Conservation (phyloP, 2,113 vertebrate species). For the Myocastor coypus region DNA sequence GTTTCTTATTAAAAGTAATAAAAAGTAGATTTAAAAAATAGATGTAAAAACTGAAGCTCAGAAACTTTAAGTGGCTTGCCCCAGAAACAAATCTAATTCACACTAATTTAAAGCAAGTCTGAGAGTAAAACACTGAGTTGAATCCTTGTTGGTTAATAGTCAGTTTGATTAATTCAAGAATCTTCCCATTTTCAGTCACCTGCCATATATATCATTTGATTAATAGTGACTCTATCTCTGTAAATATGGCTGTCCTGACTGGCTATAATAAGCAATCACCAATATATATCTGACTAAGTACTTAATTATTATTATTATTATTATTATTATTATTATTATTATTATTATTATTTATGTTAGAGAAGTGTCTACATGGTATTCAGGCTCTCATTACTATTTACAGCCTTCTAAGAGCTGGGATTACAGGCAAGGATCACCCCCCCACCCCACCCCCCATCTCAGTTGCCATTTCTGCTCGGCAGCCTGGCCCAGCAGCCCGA, state of each 20-base stretch:
- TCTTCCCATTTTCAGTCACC: neutral
- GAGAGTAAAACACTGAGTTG: neutral
- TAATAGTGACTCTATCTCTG: neutral
- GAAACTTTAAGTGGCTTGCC: constrained; percentile 36
- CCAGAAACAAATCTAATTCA: neutral
- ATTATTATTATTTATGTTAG: too few species aligned
- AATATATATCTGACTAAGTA: neutral
- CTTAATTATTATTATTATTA: too few species aligned
- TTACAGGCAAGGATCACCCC: too few species aligned
- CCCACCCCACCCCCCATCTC: too few species aligned
- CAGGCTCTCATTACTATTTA: too few species aligned
- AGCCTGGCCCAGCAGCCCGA: too few species aligned
- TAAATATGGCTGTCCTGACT: neutral
- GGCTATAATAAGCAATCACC: neutral
- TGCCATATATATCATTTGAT: neutral
- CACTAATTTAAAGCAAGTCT: constrained; percentile 36
- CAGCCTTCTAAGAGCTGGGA: too few species aligned
- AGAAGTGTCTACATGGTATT: too few species aligned
- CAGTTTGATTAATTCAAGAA: constrained; percentile 26
- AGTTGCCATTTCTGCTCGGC: too few species aligned
- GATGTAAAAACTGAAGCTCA: constrained; percentile 56
- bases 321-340: too few species aligned
- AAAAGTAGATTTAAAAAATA: neutral
- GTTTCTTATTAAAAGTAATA: too few species aligned
- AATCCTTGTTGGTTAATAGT: neutral